These are phyloP conservation scores for Drusus annulatus DNA, from an alignment of 1,140 invertebrate genomes.

Conservation along the genomic window DNA sequence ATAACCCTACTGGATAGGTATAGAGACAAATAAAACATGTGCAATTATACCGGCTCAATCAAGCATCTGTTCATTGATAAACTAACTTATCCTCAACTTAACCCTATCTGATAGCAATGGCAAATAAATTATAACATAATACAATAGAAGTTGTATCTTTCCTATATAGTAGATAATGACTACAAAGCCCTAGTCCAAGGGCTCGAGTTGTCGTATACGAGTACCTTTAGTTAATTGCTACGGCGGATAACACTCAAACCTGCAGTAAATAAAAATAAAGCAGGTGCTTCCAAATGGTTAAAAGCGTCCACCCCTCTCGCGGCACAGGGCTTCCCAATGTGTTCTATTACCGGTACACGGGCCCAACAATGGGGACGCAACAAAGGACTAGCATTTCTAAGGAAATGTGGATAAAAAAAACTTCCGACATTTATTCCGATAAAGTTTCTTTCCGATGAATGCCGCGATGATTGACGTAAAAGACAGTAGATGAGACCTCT, in stretches of 20 bases:
- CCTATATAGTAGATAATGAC: too few species aligned
- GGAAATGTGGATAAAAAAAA: conserved; percentile 7
- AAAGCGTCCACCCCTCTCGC: conserved; percentile 4
- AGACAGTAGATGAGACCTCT: neutral
- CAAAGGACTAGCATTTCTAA: conserved; percentile 3
- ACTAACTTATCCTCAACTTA: too few species aligned
- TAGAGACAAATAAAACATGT: too few species aligned
- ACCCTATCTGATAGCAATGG: too few species aligned
- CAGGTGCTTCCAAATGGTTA: conserved; percentile 28
- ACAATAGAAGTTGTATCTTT: too few species aligned
- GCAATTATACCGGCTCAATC: too few species aligned
- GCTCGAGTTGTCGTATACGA: too few species aligned
- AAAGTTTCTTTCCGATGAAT: neutral
- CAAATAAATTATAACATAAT: too few species aligned
- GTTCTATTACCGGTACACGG: neutral
- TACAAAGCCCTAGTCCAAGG: too few species aligned
- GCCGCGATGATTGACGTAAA: neutral
- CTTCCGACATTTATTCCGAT: conserved; percentile 3
- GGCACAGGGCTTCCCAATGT: neutral
- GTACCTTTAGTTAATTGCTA: too few species aligned
- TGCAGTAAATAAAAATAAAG: conserved; percentile 28
- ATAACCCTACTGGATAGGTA: too few species aligned
- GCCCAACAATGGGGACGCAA: neutral
- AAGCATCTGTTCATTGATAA: too few species aligned
- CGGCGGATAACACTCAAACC: neutral